Percentiles rank a stretch among this genome's conserved stretches.
These are phyloP conservation scores for Falco biarmicus DNA, from an alignment of 2,797 vertebrate genomes.

Conservation along the genomic window DNA sequence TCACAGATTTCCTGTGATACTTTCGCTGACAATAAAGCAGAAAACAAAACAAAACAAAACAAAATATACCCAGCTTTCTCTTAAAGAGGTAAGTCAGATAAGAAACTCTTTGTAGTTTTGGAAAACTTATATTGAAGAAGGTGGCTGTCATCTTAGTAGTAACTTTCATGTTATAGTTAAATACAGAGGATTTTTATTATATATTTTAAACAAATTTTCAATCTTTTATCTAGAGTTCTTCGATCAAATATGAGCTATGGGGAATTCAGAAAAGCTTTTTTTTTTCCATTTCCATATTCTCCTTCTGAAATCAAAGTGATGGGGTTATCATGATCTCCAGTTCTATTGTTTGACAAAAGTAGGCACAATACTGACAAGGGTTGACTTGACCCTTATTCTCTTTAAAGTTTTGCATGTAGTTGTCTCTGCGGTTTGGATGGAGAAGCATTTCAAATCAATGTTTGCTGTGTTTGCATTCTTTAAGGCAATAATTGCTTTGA, in stretches of 20 bases:
- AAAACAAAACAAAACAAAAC: slow-evolving; percentile 32
- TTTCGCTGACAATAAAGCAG: slow-evolving; percentile 37
- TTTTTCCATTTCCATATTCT: slow-evolving; percentile 6
- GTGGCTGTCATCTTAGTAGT: not conserved
- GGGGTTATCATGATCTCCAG: slow-evolving; percentile 8
- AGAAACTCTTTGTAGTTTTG: not conserved
- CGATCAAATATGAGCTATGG: slow-evolving; percentile 36
- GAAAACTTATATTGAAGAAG: not conserved
- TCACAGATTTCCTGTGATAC: slow-evolving; percentile 49
- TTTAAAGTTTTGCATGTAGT: not conserved
- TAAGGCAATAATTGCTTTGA: not conserved
- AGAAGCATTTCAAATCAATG: not conserved
- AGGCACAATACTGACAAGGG: not conserved
- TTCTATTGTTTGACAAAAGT: slow-evolving; percentile 18
- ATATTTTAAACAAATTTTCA: slow-evolving; percentile 27
- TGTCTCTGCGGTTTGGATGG: not conserved
- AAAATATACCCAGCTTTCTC: slow-evolving; percentile 1
- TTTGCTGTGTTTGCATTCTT: not conserved
- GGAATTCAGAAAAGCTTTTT: slow-evolving; percentile 50
- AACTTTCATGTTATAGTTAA: slow-evolving; percentile 11
- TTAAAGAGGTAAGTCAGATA: slow-evolving; percentile 39
- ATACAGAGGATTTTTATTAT: slow-evolving; percentile 25
- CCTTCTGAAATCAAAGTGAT: slow-evolving; percentile 46
- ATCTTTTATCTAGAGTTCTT: slow-evolving; percentile 54
- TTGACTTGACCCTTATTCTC: not conserved